Evolutionary conservation across 2,797 vertebrate genomes (phyloP).

Genomic region (Aldrovandia affinis): DNA sequence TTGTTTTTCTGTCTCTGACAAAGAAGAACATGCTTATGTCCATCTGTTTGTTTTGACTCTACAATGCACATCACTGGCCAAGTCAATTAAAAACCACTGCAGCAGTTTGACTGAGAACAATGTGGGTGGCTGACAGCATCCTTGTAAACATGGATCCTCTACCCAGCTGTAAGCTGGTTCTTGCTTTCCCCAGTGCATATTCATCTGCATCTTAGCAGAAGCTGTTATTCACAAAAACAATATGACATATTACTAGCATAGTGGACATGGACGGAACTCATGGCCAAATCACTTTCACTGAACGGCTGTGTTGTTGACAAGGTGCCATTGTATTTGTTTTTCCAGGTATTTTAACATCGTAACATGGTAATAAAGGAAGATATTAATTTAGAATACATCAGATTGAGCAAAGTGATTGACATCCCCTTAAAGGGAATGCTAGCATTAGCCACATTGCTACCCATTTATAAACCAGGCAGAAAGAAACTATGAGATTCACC

Average conservation of each 20-base stretch:
- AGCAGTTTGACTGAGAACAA: too few species aligned
- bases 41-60: too few species aligned
- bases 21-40: too few species aligned
- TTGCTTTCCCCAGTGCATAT: too few species aligned
- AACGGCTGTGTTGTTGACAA: constrained; percentile 28
- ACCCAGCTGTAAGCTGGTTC: too few species aligned
- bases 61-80: too few species aligned
- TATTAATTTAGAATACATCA: background rate
- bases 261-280: constrained; percentile 13
- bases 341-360: background rate
- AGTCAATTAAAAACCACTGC: too few species aligned
- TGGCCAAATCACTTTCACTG: background rate
- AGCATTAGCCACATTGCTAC: constrained; percentile 32
- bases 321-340: constrained; percentile 1
- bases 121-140: too few species aligned
- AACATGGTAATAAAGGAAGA: constrained; percentile 32
- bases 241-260: constrained; percentile 21
- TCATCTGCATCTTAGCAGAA: too few species aligned
- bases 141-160: too few species aligned
- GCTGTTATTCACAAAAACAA: too few species aligned
- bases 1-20: too few species aligned
- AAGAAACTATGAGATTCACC: background rate
- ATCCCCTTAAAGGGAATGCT: constrained; percentile 55
- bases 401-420: background rate
- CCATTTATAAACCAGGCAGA: background rate